These are phyloP conservation scores for Pangasius djambal DNA, from an alignment of 2,797 vertebrate genomes.

Conservation along the genomic window DNA sequence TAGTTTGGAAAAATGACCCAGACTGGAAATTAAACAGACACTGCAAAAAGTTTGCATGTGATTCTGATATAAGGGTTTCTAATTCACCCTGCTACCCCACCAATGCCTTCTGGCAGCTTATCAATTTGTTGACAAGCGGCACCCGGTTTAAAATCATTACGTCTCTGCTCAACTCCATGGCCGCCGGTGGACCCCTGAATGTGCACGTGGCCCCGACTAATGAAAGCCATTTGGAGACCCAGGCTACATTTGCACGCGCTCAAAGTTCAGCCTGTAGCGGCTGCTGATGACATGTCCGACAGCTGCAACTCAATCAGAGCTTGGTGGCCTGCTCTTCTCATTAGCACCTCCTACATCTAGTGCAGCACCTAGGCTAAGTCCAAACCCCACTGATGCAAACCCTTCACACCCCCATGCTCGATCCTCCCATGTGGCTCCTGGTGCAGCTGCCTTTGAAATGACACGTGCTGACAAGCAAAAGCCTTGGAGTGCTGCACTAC, in stretches of 20 bases:
- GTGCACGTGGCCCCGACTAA: conserved; percentile 44
- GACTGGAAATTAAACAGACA: not conserved
- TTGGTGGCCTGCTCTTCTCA: conserved; percentile 24
- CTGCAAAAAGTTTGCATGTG: conserved; percentile 47
- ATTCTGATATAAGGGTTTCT: conserved; percentile 50
- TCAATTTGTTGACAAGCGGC: conserved; percentile 53
- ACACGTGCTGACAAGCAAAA: conserved; percentile 53
- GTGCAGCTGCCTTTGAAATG: conserved; percentile 59
- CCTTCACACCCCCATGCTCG: not conserved
- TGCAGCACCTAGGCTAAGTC: not conserved
- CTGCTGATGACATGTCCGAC: conserved; percentile 22
- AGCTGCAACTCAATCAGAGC: conserved; percentile 35
- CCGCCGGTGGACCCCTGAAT: not conserved
- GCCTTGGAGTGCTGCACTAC: not conserved
- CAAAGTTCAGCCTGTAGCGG: conserved; percentile 6
- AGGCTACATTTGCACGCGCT: conserved; percentile 48
- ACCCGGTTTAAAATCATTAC: conserved; percentile 64
- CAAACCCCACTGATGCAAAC: conserved; percentile 11
- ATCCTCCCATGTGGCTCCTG: conserved; percentile 41
- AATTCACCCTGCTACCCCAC: conserved; percentile 37
- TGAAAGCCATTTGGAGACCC: conserved; percentile 46
- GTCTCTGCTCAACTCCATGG: conserved; percentile 38
- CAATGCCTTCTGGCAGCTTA: conserved; percentile 44
- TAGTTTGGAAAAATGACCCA: not conserved
- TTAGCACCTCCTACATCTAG: conserved; percentile 51